phyloP scores from a whole-genome alignment of 2,113 vertebrate species.

The Cottus gobio region DNA sequence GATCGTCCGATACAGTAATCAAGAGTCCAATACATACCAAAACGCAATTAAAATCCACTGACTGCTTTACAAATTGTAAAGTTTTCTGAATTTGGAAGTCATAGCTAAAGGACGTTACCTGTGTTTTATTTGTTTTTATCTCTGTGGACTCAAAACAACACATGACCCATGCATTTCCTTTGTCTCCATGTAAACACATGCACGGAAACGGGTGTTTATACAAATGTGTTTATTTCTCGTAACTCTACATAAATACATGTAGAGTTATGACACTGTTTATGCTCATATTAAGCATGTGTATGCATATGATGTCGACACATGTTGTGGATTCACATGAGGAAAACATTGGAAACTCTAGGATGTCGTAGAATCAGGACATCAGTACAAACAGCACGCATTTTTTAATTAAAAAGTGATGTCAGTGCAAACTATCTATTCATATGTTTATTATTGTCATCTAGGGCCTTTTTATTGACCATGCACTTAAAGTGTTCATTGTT shows the following conservation, averaged over 20 bases:
- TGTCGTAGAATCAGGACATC: no score
- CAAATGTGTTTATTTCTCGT: neutral
- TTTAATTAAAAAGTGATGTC: no score
- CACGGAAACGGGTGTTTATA: neutral
- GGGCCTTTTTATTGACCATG: neutral
- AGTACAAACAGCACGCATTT: no score
- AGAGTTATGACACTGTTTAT: neutral
- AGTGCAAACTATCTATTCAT: neutral
- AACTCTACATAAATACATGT: no score
- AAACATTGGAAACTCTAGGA: no score
- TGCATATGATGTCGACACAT: neutral
- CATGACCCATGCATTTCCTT: no score
- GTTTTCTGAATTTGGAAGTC: neutral
- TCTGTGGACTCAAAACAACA: slow-evolving; percentile 3
- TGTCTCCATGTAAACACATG: neutral
- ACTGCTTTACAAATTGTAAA: neutral
- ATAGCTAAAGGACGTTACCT: neutral
- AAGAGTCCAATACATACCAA: neutral
- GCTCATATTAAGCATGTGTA: neutral
- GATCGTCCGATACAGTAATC: neutral
- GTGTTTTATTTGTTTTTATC: neutral
- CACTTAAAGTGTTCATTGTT: neutral
- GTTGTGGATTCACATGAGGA: no score
- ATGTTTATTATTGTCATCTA: neutral
- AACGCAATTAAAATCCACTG: neutral